Evolutionary conservation across 2,113 vertebrate species (phyloP).

Genomic region (Myocastor coypus): DNA sequence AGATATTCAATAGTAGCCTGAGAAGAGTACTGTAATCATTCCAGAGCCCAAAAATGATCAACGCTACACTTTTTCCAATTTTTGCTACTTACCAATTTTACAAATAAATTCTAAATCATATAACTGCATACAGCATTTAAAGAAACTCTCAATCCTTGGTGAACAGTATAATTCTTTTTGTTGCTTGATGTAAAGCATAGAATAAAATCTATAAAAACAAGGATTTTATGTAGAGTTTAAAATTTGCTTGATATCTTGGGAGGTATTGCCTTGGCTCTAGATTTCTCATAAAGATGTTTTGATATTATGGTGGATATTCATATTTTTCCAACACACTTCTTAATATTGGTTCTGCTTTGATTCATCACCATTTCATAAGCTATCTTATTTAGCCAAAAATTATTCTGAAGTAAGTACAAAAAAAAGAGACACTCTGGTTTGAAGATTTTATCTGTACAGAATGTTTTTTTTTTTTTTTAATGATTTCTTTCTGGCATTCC

Average conservation of each 20-base stretch:
- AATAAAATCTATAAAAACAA: not conserved
- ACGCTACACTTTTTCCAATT: not conserved
- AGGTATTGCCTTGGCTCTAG: not conserved
- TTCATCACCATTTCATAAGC: not conserved
- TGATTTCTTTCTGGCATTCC: not conserved
- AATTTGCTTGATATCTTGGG: not conserved
- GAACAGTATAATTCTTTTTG: not conserved
- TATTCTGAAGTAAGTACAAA: not conserved
- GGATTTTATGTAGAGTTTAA: not conserved
- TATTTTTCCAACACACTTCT: not conserved
- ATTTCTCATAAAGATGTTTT: not conserved
- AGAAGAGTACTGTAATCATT: not conserved
- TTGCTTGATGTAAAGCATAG: not conserved
- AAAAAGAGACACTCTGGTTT: not conserved
- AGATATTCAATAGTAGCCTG: not conserved
- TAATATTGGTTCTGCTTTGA: not conserved
- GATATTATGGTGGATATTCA: not conserved
- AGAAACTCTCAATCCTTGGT: not conserved
- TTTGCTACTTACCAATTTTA: slow-evolving; percentile 44
- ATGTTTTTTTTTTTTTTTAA: not conserved
- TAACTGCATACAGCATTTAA: not conserved
- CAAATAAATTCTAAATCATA: not conserved
- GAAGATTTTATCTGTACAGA: not conserved
- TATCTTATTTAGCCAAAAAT: slow-evolving; percentile 12
- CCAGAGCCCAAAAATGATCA: not conserved